Base-by-base conservation (phyloP, 2,113 vertebrate genomes). In the Carassius carassius region DNA sequence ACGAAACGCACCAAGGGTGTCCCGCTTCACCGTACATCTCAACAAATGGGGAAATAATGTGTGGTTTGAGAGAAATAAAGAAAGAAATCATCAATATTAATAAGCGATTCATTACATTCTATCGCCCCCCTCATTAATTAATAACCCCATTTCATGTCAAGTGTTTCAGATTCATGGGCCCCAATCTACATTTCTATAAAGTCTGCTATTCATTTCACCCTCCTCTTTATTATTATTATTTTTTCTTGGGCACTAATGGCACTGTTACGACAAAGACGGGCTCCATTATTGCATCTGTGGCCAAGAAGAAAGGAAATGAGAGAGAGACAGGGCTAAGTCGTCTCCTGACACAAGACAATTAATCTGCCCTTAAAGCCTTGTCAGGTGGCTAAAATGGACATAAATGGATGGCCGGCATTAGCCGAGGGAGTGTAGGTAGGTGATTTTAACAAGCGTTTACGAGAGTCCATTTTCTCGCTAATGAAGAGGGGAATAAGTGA, bases 381-480 rank as follows among this genome's bases (percentile, higher is more conserved):
- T 99, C 97, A 97, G 97, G 62, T 56, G 65, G 96, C 96, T 96
- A 96, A 97, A 98, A 97, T 95, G 96, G 98, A 97, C 97, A 97
- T 96, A 97, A 98, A 99, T 98, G 97, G 97, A 99, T 98, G 96
- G 96, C 97, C 97, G 96, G 96, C 96, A 98, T 99, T 99, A 99
- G 97, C 96, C 94, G 95, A 94, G 96, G 95, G 95, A 97, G 97
- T 96, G 96, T 99, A 98, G 97, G 97, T 98, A 97, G 96, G 96
- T n/a, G 96, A 96, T 98, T 98, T 97, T 99, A 99, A 99, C 97
- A 99, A 99, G 98, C 97, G 95, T 98, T 99, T 99, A 98, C 95
- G 94, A 97, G 97, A 98, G 97, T 98, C 97, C 97, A 98, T 99
- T 98, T 99, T 99, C 97, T 97, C 96, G 51, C 97, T 99, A 99